Evolutionary conservation across 2,797 vertebrate species (phyloP).

Genomic region (Poeciliopsis turneri): DNA sequence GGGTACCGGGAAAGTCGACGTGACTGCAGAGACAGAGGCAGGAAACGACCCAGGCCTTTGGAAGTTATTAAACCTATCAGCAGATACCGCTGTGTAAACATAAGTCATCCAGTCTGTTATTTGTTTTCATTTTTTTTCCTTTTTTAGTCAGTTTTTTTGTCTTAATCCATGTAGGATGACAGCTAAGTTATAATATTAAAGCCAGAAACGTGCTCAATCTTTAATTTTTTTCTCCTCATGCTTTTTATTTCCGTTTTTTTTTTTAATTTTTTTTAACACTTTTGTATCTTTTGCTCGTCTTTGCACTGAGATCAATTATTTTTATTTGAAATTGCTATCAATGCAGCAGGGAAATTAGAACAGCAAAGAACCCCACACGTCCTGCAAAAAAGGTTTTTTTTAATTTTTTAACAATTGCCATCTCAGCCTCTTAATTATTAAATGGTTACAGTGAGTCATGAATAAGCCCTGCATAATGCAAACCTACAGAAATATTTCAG

Average conservation of each 20-base stretch:
- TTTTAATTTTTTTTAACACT: background rate
- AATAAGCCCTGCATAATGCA: constrained; percentile 77
- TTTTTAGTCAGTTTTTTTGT: constrained; percentile 17
- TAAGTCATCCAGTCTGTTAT: constrained; percentile 36
- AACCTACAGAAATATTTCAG: constrained; percentile 63
- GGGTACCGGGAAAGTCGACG: constrained; percentile 55
- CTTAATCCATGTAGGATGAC: constrained; percentile 39
- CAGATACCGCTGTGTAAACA: constrained; percentile 56
- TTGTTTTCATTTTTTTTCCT: constrained; percentile 5
- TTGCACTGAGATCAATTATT: constrained; percentile 7
- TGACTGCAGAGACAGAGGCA: constrained; percentile 58
- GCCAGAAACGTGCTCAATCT: constrained; percentile 5
- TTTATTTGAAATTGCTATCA: constrained; percentile 29
- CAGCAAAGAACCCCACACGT: constrained; percentile 42
- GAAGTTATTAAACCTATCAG: constrained; percentile 73
- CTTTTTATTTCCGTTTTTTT: background rate
- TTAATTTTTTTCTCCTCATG: constrained; percentile 13
- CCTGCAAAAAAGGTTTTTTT: constrained; percentile 49
- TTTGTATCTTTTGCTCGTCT: background rate
- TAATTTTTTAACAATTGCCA: constrained; percentile 78
- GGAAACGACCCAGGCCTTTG: constrained; percentile 70
- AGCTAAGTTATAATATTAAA: constrained; percentile 36
- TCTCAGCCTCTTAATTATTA: constrained; percentile 81
- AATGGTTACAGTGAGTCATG: constrained; percentile 66
- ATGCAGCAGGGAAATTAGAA: constrained; percentile 25